These are phyloP conservation scores for Caenorhabditis angaria DNA, from an alignment of 2,888 invertebrate species.

Conservation along the genomic window DNA sequence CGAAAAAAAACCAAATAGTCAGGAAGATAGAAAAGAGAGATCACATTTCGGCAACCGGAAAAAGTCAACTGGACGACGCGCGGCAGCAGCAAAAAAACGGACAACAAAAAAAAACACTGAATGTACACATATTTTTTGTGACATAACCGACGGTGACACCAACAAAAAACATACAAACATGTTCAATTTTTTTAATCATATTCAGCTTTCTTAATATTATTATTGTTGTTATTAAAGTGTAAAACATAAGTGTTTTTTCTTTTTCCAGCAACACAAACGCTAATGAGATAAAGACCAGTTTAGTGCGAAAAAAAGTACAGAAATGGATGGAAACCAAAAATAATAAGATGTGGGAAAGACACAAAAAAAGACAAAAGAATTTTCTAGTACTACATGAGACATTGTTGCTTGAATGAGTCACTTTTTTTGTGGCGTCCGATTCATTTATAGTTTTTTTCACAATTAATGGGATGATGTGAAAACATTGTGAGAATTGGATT, in stretches of 20 bases:
- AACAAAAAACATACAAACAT: constrained; percentile 19
- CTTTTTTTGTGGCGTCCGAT: background rate
- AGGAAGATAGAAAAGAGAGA: constrained; percentile 31
- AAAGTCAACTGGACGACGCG: constrained; percentile 40
- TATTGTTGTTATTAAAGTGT: background rate
- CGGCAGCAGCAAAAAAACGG: background rate
- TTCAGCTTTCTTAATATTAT: background rate
- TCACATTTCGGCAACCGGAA: constrained; percentile 48
- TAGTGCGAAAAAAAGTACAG: constrained; percentile 9
- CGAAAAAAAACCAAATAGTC: constrained; percentile 25
- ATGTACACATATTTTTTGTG: constrained; percentile 25
- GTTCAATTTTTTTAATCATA: constrained; percentile 1
- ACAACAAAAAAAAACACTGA: constrained; percentile 10
- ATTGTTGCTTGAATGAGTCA: background rate
- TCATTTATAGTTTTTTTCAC: constrained; percentile 2
- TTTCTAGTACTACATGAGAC: constrained; percentile 19
- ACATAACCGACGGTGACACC: constrained; percentile 7
- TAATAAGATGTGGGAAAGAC: constrained; percentile 15
- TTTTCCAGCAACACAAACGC: too few species aligned
- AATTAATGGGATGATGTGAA: background rate
- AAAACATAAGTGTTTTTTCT: constrained; percentile 1
- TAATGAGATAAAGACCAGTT: constrained; percentile 4
- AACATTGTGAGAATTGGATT: too few species aligned
- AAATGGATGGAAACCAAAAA: constrained; percentile 9
- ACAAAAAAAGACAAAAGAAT: constrained; percentile 13